These are phyloP conservation scores for Scaptomyza flava DNA, from an alignment of 2,888 invertebrate species.

Conservation along the genomic window DNA sequence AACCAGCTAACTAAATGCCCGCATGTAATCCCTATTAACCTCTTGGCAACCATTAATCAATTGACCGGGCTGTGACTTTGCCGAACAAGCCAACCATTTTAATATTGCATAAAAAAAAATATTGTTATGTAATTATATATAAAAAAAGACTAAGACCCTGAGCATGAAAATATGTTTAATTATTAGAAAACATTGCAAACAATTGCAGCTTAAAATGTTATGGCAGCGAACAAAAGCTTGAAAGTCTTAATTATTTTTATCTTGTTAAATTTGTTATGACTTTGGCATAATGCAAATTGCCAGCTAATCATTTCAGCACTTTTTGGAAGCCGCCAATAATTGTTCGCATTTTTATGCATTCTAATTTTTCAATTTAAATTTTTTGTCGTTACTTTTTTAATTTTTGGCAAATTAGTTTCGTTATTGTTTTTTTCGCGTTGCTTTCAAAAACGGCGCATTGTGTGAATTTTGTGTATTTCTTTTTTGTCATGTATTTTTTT, in stretches of 20 bases:
- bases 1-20: constrained; percentile 32
- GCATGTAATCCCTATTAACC: constrained; percentile 72
- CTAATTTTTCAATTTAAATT: constrained; percentile 35
- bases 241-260: constrained; percentile 26
- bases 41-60: constrained; percentile 67
- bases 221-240: constrained; percentile 4
- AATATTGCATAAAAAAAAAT: not conserved
- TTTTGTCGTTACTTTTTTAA: constrained; percentile 5
- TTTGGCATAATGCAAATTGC: constrained; percentile 57
- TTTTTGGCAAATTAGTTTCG: constrained; percentile 69
- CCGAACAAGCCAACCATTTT: constrained; percentile 15
- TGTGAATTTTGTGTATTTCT: constrained; percentile 31
- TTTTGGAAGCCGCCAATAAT: constrained; percentile 29
- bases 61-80: constrained; percentile 26
- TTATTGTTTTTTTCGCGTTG: constrained; percentile 45
- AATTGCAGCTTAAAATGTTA: constrained; percentile 33
- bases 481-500: constrained; percentile 33
- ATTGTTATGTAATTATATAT: not conserved
- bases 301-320: constrained; percentile 40
- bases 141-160: constrained; percentile 3
- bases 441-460: constrained; percentile 48
- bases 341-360: constrained; percentile 43
- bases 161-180: constrained; percentile 1
- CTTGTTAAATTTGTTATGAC: constrained; percentile 36
- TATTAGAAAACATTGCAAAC: constrained; percentile 22